These are phyloP conservation scores for Actinia tenebrosa DNA, from an alignment of 64 coral and sea anemone species.

Conservation along the genomic window DNA sequence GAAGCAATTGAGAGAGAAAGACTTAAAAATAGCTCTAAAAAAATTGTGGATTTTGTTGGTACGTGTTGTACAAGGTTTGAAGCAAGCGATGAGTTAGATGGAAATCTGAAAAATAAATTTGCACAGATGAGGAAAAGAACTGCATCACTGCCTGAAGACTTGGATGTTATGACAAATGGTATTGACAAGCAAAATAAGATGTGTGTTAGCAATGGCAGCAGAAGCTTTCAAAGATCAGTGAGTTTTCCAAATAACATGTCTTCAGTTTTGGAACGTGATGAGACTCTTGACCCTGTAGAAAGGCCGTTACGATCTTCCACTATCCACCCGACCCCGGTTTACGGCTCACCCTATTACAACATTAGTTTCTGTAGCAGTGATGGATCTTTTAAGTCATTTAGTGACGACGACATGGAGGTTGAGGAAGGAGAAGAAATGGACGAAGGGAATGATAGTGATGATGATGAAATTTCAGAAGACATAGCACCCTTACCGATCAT, in stretches of 20 bases:
- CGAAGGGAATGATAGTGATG: conserved; percentile 19
- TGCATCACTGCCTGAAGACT: neutral
- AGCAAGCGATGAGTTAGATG: conserved; percentile 28
- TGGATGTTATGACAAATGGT: neutral
- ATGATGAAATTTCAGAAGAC: neutral
- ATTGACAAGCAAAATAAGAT: neutral
- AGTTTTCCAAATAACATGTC: conserved; percentile 41
- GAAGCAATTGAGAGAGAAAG: conserved; percentile 35
- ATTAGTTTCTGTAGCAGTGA: conserved; percentile 59
- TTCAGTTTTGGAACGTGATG: neutral
- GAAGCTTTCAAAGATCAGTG: conserved; percentile 31
- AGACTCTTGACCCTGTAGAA: neutral
- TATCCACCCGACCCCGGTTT: neutral
- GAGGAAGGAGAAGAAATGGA: conserved; percentile 71
- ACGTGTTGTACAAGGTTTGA: conserved; percentile 68
- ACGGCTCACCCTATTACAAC: conserved; percentile 55
- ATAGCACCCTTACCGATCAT: conserved; percentile 24
- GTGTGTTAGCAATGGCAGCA: neutral
- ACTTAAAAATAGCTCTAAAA: neutral
- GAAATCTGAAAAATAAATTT: neutral
- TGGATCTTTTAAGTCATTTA: conserved; percentile 65
- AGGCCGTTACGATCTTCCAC: conserved; percentile 11
- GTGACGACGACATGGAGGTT: conserved; percentile 48
- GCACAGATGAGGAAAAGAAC: neutral
- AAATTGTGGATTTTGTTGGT: conserved; percentile 35